Conservation (phyloP, 2,113 vertebrate species). For the Oostethus manadensis region DNA sequence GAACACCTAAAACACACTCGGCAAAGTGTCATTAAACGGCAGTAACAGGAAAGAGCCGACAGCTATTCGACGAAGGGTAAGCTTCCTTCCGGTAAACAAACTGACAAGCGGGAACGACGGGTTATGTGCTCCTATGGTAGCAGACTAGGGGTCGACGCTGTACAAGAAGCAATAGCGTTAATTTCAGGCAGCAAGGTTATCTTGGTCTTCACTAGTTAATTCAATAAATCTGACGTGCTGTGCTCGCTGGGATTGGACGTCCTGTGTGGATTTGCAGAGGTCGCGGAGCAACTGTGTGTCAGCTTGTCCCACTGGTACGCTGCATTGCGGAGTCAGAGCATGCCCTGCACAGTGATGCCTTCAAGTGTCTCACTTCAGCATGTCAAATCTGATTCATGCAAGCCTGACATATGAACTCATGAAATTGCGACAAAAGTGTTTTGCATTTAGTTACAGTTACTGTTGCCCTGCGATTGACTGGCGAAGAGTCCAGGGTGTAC, state of each 20-base stretch:
- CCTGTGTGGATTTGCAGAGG: constrained; percentile 5
- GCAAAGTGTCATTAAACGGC: neutral
- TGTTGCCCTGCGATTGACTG: too few relatives aligned
- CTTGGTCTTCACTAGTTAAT: neutral
- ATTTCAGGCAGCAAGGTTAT: constrained; percentile 17
- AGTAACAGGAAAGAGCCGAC: constrained; percentile 11
- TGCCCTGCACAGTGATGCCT: constrained; percentile 2
- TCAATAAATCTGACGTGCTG: neutral
- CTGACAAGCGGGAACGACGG: constrained; percentile 13
- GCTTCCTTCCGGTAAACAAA: constrained; percentile 15
- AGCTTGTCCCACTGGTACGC: constrained; percentile 29
- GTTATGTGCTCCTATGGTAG: constrained; percentile 4
- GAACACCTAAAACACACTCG: constrained; percentile 20
- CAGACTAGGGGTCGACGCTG: constrained; percentile 14
- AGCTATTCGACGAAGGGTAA: constrained; percentile 37
- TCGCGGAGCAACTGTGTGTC: constrained; percentile 33
- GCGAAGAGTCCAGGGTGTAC: too few relatives aligned
- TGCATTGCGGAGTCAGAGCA: constrained; percentile 56
- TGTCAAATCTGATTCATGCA: neutral
- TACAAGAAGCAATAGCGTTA: neutral
- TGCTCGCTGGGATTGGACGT: neutral
- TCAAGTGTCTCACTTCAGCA: neutral
- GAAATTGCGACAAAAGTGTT: constrained; percentile 16
- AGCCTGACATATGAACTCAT: neutral
- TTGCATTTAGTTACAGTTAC: too few relatives aligned